Conservation (phyloP, 2,797 vertebrate species). For the Phataginus tricuspis region DNA sequence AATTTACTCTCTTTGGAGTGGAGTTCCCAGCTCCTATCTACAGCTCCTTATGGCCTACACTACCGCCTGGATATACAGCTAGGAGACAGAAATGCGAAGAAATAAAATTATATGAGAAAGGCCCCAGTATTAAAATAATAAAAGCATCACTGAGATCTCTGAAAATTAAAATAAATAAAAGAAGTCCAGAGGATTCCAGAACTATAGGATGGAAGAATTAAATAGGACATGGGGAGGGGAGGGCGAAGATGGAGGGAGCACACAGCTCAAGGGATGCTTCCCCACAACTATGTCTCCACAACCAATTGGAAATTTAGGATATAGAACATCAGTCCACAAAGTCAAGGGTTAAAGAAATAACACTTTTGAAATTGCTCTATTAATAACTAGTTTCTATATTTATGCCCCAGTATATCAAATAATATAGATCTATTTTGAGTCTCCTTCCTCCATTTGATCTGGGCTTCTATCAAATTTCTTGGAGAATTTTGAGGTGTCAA, state of each 20-base stretch:
- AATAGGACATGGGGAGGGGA: too few species aligned
- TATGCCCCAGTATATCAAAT: background rate
- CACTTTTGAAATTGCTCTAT: background rate
- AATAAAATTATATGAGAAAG: background rate
- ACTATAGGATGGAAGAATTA: background rate
- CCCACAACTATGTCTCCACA: background rate
- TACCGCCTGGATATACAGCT: background rate
- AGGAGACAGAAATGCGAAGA: background rate
- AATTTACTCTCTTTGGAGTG: background rate
- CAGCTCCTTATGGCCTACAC: background rate
- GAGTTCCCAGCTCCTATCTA: background rate
- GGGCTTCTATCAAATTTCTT: background rate
- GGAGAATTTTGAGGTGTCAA: background rate
- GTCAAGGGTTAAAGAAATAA: background rate
- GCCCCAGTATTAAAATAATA: background rate
- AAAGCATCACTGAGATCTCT: background rate
- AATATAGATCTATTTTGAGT: background rate
- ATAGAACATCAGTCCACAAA: background rate
- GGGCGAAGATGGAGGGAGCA: background rate
- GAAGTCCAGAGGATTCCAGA: background rate
- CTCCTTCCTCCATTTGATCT: background rate
- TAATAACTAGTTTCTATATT: background rate
- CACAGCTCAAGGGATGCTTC: background rate
- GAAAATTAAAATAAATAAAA: background rate
- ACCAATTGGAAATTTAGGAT: background rate